Conservation (phyloP, 2,888 invertebrate genomes). For the Pseudanteris insignis region DNA sequence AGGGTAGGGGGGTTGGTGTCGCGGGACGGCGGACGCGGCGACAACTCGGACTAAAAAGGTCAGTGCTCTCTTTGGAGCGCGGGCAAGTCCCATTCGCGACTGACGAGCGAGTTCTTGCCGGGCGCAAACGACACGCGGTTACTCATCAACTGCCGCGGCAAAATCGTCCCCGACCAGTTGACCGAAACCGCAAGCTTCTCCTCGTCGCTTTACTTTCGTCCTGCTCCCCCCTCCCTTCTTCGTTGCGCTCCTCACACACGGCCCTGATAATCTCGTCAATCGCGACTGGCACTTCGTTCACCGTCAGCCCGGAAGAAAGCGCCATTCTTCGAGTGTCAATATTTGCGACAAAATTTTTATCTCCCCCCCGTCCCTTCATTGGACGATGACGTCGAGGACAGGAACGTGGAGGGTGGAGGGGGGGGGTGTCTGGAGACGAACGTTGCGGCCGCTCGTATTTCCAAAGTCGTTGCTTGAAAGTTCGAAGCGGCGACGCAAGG, state of each 20-base stretch:
- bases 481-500: slow-evolving; percentile 13
- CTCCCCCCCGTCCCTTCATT: slow-evolving; percentile 4
- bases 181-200: slow-evolving; percentile 55
- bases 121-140: slow-evolving; percentile 56
- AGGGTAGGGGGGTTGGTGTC: slow-evolving; percentile 1
- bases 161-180: slow-evolving; percentile 55
- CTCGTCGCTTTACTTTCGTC: slow-evolving; percentile 12
- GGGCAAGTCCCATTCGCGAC: slow-evolving; percentile 58
- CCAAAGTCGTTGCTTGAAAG: slow-evolving; percentile 26
- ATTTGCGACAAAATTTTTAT: slow-evolving; percentile 33
- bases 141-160: slow-evolving; percentile 57
- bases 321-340: slow-evolving; percentile 35
- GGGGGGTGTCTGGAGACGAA: slow-evolving; percentile 16
- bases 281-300: no score
- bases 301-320: slow-evolving; percentile 20
- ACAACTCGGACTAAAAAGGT: slow-evolving; percentile 57
- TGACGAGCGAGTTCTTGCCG: slow-evolving; percentile 56
- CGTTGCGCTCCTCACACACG: slow-evolving; percentile 14
- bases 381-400: neutral
- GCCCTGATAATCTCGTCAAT: no score
- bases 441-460: slow-evolving; percentile 30
- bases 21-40: slow-evolving; percentile 40
- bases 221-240: slow-evolving; percentile 9
- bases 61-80: slow-evolving; percentile 53
- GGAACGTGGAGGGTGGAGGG: neutral